Percentiles rank a stretch among this genome's conserved stretches.
Conservation (phyloP, 1,140 invertebrate species). For the Bilobella aurantiaca region DNA sequence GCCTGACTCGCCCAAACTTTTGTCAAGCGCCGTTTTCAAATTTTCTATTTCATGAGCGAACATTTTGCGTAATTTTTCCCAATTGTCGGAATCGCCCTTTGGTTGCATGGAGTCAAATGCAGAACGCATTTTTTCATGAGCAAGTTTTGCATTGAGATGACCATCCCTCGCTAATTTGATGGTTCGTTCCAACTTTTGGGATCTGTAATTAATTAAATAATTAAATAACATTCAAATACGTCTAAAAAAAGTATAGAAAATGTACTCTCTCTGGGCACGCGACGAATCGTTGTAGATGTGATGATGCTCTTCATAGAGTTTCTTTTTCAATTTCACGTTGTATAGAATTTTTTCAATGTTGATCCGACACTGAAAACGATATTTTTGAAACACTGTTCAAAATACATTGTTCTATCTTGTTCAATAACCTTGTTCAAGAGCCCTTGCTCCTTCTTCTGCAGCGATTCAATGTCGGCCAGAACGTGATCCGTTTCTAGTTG, state of each 20-base stretch:
- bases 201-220: not conserved
- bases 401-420: not conserved
- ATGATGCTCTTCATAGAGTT: slow-evolving; percentile 25
- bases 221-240: not conserved
- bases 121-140: slow-evolving; percentile 29
- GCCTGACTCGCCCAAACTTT: slow-evolving; percentile 19
- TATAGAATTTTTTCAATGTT: slow-evolving; percentile 19
- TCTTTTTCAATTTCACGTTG: slow-evolving; percentile 13
- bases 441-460: slow-evolving; percentile 18
- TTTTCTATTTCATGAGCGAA: slow-evolving; percentile 26
- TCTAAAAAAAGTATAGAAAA: not conserved
- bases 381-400: not conserved
- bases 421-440: slow-evolving; percentile 17
- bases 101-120: slow-evolving; percentile 27
- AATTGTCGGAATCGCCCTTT: slow-evolving; percentile 18
- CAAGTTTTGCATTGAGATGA: slow-evolving; percentile 27
- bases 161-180: slow-evolving; percentile 20
- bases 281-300: slow-evolving; percentile 19
- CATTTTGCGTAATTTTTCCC: slow-evolving; percentile 27
- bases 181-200: slow-evolving; percentile 17
- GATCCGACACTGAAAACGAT: not conserved
- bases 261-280: slow-evolving; percentile 17
- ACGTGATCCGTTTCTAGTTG: slow-evolving; percentile 20
- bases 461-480: slow-evolving; percentile 13
- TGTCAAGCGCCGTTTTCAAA: slow-evolving; percentile 24